These are phyloP conservation scores for Phengaris alcon DNA, from an alignment of 2,888 invertebrate genomes.

Conservation along the genomic window DNA sequence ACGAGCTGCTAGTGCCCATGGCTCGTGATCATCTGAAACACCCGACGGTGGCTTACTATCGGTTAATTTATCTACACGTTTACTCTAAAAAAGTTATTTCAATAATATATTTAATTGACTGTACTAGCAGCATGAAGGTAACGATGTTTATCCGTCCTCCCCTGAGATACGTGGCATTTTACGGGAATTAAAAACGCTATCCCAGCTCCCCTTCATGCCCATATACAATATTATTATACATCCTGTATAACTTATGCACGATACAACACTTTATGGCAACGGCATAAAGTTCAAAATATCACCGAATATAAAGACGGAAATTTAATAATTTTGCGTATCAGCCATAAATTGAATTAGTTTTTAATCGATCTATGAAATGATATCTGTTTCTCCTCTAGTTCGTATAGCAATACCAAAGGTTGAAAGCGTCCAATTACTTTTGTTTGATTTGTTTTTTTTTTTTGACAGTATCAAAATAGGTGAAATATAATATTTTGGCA, in stretches of 20 bases:
- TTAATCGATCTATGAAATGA: conserved; percentile 19
- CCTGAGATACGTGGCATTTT: conserved; percentile 68
- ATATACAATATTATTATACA: conserved; percentile 34
- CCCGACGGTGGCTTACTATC: too few relatives aligned
- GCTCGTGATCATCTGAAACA: too few relatives aligned
- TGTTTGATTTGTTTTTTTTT: background rate
- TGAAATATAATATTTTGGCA: background rate
- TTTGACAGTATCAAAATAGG: background rate
- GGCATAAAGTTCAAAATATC: background rate
- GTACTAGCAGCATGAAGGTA: conserved; percentile 44
- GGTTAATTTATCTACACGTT: too few relatives aligned
- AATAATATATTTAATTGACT: background rate
- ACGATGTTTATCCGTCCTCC: conserved; percentile 69
- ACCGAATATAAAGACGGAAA: too few relatives aligned
- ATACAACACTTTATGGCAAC: background rate
- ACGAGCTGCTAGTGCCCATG: background rate
- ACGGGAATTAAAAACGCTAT: conserved; percentile 65
- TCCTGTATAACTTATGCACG: background rate
- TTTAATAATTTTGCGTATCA: conserved; percentile 3
- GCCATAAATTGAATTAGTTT: conserved; percentile 26
- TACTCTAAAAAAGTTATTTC: background rate
- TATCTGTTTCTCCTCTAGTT: conserved; percentile 11
- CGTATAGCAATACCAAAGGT: background rate
- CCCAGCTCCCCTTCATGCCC: conserved; percentile 40
- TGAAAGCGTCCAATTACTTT: conserved; percentile 2